phyloP scores from a whole-genome alignment of 1,140 invertebrate genomes.

The Diorhabda elongata region DNA sequence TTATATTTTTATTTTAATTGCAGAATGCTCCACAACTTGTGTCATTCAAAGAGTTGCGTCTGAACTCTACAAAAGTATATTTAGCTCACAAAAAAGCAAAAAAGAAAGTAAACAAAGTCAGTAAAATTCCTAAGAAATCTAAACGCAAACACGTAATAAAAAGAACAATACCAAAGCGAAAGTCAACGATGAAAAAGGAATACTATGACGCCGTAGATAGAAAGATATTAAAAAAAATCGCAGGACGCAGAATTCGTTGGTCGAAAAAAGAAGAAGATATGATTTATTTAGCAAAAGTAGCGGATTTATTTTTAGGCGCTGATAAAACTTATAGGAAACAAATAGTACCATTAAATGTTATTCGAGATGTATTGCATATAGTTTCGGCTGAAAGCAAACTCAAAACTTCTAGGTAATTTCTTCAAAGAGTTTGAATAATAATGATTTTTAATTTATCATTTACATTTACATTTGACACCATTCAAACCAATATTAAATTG shows the following conservation, averaged over 20 bases:
- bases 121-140: constrained; percentile 5
- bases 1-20: too few relatives aligned
- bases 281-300: constrained; percentile 65
- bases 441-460: too few relatives aligned
- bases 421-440: too few relatives aligned
- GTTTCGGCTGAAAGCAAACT: constrained; percentile 52
- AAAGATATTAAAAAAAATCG: constrained; percentile 60
- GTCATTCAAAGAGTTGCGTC: too few relatives aligned
- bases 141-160: constrained; percentile 13
- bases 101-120: background rate
- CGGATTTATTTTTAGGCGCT: constrained; percentile 59
- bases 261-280: constrained; percentile 59
- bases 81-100: too few relatives aligned
- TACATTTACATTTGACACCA: too few relatives aligned
- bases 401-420: constrained; percentile 48
- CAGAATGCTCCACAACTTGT: too few relatives aligned
- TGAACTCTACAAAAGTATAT: too few relatives aligned
- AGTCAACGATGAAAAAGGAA: constrained; percentile 12
- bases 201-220: constrained; percentile 65
- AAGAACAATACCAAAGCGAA: constrained; percentile 14
- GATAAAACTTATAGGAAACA: constrained; percentile 48
- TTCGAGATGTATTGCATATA: constrained; percentile 63
- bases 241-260: constrained; percentile 62
- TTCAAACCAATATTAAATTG: too few relatives aligned
- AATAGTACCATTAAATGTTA: constrained; percentile 48